Percentiles rank a stretch among this genome's conserved stretches.
Conservation (phyloP, 2,888 invertebrate genomes). For the Melanostoma scalare region DNA sequence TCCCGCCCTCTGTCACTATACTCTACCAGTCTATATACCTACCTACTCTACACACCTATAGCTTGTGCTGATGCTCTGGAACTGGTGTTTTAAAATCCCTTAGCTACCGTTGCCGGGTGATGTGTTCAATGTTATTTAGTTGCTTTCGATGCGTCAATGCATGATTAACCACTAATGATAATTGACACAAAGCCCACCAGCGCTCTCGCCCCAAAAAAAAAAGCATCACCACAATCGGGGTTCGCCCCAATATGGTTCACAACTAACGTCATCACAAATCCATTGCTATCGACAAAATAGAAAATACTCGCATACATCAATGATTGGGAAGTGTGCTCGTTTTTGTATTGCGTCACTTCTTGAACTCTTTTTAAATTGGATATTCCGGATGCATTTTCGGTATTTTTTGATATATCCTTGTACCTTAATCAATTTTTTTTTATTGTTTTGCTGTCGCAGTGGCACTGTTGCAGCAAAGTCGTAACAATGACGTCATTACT, state of each 20-base stretch:
- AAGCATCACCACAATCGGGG: conserved; percentile 45
- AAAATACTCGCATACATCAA: conserved; percentile 20
- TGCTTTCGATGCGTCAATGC: conserved; percentile 43
- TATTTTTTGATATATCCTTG: not conserved
- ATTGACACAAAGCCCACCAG: conserved; percentile 34
- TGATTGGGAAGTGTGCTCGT: not conserved
- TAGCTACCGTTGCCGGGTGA: conserved; percentile 12
- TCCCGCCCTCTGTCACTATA: no score
- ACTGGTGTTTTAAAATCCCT: conserved; percentile 36
- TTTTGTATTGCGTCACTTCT: conserved; percentile 49
- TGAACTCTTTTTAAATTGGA: conserved; percentile 23
- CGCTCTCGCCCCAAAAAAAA: conserved; percentile 19
- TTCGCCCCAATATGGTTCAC: conserved; percentile 34
- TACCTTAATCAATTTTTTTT: not conserved
- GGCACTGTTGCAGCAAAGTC: conserved; percentile 45
- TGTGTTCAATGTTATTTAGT: conserved; percentile 14
- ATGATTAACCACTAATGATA: conserved; percentile 42
- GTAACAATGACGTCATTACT: conserved; percentile 59
- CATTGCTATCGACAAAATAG: conserved; percentile 40
- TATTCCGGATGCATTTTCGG: conserved; percentile 17
- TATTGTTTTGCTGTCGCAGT: conserved; percentile 10
- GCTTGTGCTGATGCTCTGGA: conserved; percentile 1
- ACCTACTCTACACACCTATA: not conserved
- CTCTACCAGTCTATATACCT: no score
- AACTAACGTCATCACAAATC: conserved; percentile 49